These are phyloP conservation scores for Etheostoma cragini DNA, from an alignment of 2,113 vertebrate genomes.

Conservation along the genomic window DNA sequence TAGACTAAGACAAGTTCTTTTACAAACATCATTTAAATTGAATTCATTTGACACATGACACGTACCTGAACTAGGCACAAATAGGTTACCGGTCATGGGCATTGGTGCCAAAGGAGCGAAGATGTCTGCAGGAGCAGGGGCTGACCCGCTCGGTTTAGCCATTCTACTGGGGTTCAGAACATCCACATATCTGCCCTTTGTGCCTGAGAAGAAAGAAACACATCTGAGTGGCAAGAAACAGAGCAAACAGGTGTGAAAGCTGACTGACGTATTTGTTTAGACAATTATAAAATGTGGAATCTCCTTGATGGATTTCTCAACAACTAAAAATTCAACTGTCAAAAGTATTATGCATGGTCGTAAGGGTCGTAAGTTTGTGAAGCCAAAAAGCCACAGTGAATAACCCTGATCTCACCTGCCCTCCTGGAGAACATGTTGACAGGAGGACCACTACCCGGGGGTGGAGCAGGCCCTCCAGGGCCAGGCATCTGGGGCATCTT, in stretches of 20 bases:
- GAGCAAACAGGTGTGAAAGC: neutral
- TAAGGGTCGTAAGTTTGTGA: too few species aligned
- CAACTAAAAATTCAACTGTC: neutral
- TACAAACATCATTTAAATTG: neutral
- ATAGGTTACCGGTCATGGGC: conserved; percentile 89
- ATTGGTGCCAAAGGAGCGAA: conserved; percentile 96
- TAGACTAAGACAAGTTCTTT: neutral
- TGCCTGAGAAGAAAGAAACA: conserved; percentile 69
- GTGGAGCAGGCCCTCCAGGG: conserved; percentile 75
- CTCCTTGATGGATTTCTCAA: neutral
- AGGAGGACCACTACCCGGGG: conserved; percentile 73
- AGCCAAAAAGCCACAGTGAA: neutral
- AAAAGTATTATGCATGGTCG: neutral
- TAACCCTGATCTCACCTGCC: conserved; percentile 86
- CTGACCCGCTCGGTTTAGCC: conserved; percentile 75
- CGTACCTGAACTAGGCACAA: conserved; percentile 91
- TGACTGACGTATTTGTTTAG: neutral
- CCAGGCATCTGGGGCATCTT: conserved; percentile 79
- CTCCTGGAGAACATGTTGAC: conserved; percentile 95
- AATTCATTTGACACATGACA: neutral
- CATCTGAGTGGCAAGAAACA: conserved; percentile 9
- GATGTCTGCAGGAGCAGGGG: conserved; percentile 89
- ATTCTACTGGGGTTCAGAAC: conserved; percentile 90
- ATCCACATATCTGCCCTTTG: conserved; percentile 92
- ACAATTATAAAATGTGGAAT: neutral